Evolutionary conservation across 2,888 invertebrate species (phyloP).

Genomic region (Torymus auratus): DNA sequence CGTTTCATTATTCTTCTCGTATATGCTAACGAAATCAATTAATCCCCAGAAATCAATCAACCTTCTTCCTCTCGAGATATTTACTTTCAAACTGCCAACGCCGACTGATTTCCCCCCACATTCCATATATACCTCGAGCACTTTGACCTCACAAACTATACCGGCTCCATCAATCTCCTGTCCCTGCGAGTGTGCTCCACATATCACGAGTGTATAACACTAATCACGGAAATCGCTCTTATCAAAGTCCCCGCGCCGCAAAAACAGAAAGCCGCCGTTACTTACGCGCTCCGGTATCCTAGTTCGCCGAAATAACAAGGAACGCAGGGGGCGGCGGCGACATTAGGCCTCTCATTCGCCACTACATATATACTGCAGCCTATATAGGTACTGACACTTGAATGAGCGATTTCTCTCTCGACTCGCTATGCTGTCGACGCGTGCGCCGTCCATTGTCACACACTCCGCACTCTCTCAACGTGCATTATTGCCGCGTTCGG

Average conservation of each 20-base stretch:
- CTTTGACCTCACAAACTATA: too few species aligned
- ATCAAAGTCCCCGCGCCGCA: constrained; percentile 11
- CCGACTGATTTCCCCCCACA: too few species aligned
- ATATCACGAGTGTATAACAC: too few species aligned
- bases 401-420: constrained; percentile 53
- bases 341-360: constrained; percentile 18
- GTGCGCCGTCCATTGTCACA: constrained; percentile 23
- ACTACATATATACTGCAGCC: too few species aligned
- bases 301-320: constrained; percentile 42
- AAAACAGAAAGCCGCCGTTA: constrained; percentile 27
- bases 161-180: too few species aligned
- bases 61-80: too few species aligned
- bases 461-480: too few species aligned
- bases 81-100: too few species aligned
- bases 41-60: too few species aligned
- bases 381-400: constrained; percentile 25
- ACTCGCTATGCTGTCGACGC: neutral
- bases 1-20: neutral
- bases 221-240: constrained; percentile 28
- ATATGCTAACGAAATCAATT: neutral
- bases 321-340: neutral
- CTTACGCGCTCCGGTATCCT: constrained; percentile 34
- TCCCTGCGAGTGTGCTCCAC: too few species aligned
- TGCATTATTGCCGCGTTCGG: too few species aligned
- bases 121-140: too few species aligned